These are phyloP conservation scores for Epinephelus moara DNA, from an alignment of 2,113 vertebrate genomes.

Conservation along the genomic window DNA sequence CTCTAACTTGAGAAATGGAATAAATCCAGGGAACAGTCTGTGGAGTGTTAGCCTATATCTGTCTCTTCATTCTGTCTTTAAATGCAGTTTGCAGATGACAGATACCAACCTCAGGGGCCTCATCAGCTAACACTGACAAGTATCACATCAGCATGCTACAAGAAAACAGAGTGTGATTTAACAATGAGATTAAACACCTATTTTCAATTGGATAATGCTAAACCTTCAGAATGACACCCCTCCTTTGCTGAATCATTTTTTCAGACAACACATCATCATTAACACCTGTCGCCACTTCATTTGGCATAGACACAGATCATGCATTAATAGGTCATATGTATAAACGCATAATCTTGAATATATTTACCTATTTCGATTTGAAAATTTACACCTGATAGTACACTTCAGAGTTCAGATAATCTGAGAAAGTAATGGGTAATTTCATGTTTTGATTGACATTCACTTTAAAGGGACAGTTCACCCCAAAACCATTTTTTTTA, in stretches of 20 bases:
- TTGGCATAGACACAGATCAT: background rate
- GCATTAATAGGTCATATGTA: background rate
- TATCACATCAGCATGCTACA: slow-evolving; percentile 15
- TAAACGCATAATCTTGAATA: background rate
- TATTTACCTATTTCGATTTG: background rate
- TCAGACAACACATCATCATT: background rate
- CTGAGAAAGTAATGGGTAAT: background rate
- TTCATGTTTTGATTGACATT: background rate
- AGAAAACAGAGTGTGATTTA: slow-evolving; percentile 9
- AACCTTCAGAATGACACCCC: background rate
- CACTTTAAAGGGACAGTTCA: no score
- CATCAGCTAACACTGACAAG: slow-evolving; percentile 19
- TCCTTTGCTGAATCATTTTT: no score
- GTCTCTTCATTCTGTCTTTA: slow-evolving; percentile 40
- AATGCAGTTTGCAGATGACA: slow-evolving; percentile 42
- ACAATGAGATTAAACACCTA: background rate
- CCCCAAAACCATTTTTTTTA: no score
- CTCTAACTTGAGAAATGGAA: slow-evolving; percentile 18
- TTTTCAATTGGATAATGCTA: background rate
- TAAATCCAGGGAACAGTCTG: slow-evolving; percentile 29
- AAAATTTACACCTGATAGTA: background rate
- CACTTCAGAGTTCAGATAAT: background rate
- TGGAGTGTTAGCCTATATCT: slow-evolving; percentile 56
- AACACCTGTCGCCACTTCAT: background rate
- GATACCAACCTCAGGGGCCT: slow-evolving; percentile 12